Evolutionary conservation across 2,113 vertebrate species (phyloP).

Genomic region (Leucosticte australis): DNA sequence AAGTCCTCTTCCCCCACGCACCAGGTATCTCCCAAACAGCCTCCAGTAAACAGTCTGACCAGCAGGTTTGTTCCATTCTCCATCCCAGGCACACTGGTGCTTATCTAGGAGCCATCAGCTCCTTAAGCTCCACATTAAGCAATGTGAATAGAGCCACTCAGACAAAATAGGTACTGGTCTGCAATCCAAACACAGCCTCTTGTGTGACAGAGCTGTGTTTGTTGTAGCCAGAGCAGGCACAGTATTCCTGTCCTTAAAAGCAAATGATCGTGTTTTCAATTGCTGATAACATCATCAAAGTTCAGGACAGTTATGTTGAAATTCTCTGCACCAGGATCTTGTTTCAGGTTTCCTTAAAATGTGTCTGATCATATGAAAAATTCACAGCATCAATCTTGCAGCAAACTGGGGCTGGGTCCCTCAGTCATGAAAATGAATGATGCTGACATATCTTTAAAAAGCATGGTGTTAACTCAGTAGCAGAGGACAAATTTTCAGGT

Average conservation of each 20-base stretch:
- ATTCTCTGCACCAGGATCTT: not conserved
- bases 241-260: not conserved
- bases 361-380: not conserved
- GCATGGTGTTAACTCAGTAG: not conserved
- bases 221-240: fast-evolving
- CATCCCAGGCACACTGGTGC: not conserved
- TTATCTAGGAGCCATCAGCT: not conserved
- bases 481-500: not conserved
- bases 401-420: not conserved
- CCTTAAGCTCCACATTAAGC: not conserved
- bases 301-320: not conserved
- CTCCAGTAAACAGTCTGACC: not conserved
- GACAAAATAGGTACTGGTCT: not conserved
- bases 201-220: not conserved
- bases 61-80: not conserved
- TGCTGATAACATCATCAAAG: not conserved
- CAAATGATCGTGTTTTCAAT: not conserved
- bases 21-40: not conserved
- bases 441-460: not conserved
- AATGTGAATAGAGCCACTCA: not conserved
- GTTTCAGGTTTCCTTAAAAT: not conserved
- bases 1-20: not conserved
- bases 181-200: not conserved
- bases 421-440: fast-evolving
- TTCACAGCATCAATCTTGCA: not conserved